Conservation (phyloP, 2,113 vertebrate genomes). For the Corydoras sp. region DNA sequence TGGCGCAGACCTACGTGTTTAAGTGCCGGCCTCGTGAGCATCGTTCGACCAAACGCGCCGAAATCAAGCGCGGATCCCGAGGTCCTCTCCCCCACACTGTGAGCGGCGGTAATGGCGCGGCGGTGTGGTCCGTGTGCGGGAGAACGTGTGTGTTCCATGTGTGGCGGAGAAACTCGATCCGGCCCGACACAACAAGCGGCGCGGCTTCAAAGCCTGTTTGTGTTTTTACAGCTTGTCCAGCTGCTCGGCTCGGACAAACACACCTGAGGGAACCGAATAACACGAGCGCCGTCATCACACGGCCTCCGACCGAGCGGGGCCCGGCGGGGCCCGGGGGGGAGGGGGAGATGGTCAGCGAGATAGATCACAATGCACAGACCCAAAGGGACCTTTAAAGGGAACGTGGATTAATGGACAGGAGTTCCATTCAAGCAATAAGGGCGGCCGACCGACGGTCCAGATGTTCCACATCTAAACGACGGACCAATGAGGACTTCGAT, state of each 20-base stretch:
- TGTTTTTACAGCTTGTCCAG: constrained; percentile 74
- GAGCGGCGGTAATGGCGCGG: constrained; percentile 19
- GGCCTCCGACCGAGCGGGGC: constrained; percentile 12
- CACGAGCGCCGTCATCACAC: constrained; percentile 11
- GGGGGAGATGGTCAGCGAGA: not conserved
- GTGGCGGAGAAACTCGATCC: constrained; percentile 55
- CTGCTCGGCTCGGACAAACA: constrained; percentile 71
- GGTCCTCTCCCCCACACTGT: not conserved
- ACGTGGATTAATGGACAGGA: not conserved
- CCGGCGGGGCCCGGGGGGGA: not conserved
- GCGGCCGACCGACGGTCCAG: too few species aligned
- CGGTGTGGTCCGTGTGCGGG: constrained; percentile 23
- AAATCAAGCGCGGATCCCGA: too few species aligned
- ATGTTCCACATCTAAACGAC: too few species aligned
- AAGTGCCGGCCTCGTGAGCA: too few species aligned
- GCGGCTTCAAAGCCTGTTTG: constrained; percentile 69
- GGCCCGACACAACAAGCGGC: constrained; percentile 59
- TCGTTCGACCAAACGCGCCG: too few species aligned
- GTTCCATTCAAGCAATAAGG: too few species aligned
- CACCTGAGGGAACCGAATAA: constrained; percentile 59
- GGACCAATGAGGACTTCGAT: too few species aligned
- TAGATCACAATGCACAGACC: not conserved
- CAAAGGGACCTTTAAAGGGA: not conserved
- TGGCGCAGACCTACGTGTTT: too few species aligned
- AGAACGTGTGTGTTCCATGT: constrained; percentile 29